Evolutionary conservation across 2,797 vertebrate species (phyloP).

Genomic region (Eulemur albifrons): DNA sequence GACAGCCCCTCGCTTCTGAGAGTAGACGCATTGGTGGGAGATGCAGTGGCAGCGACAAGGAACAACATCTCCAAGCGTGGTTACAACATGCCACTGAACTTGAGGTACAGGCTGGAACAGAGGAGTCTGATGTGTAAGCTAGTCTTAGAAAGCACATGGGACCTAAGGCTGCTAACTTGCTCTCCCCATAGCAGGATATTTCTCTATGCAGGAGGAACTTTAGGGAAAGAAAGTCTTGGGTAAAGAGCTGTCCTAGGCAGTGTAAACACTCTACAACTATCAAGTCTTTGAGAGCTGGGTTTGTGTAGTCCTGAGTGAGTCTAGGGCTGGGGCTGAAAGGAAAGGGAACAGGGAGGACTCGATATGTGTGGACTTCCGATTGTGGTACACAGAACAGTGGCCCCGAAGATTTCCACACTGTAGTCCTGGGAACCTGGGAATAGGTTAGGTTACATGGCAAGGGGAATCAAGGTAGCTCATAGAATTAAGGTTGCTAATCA

Average conservation of each 20-base stretch:
- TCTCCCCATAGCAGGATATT: too few species aligned
- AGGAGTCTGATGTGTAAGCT: too few species aligned
- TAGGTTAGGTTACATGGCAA: not conserved
- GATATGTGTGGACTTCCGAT: fast-evolving
- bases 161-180: not conserved
- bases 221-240: not conserved
- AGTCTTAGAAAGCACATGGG: not conserved
- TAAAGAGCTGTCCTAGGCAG: not conserved
- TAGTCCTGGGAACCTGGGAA: not conserved
- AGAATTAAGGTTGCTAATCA: not conserved
- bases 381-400: not conserved
- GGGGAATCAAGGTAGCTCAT: not conserved
- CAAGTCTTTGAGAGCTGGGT: not conserved
- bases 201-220: not conserved
- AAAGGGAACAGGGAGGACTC: fast-evolving
- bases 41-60: fast-evolving
- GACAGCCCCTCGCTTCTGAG: fast-evolving
- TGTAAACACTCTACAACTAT: too few species aligned
- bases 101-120: not conserved
- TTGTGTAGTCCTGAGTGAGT: not conserved
- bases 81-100: not conserved
- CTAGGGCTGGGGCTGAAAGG: not conserved
- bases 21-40: fast-evolving
- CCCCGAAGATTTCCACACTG: fast-evolving
- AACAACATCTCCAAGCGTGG: fast-evolving